Conservation (phyloP, 2,888 invertebrate species). For the Druceiella hillmani region DNA sequence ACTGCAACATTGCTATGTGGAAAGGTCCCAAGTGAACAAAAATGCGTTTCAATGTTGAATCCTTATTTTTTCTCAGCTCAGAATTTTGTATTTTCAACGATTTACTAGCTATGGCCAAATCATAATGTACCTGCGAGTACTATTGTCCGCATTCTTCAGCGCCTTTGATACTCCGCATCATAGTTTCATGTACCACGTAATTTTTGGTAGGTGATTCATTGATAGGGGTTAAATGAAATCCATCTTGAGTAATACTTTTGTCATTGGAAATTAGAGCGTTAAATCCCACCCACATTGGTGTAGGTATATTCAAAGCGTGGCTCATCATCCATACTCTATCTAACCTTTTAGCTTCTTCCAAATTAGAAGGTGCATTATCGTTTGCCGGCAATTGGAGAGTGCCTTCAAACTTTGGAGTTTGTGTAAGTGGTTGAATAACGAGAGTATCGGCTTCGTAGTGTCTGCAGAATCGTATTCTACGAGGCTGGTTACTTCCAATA, state of each 20-base stretch:
- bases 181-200: slow-evolving; percentile 21
- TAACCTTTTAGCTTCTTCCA: too few species aligned
- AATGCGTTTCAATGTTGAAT: too few species aligned
- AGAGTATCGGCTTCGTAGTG: too few species aligned
- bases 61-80: too few species aligned
- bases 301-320: too few species aligned
- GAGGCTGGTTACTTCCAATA: too few species aligned
- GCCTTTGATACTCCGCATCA: slow-evolving; percentile 23
- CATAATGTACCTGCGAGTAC: slow-evolving; percentile 17
- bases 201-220: slow-evolving; percentile 18
- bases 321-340: too few species aligned
- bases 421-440: too few species aligned
- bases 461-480: too few species aligned
- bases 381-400: too few species aligned
- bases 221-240: slow-evolving; percentile 17
- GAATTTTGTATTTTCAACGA: slow-evolving; percentile 10
- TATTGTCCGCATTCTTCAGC: slow-evolving; percentile 21
- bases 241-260: slow-evolving; percentile 6
- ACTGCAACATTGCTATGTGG: slow-evolving; percentile 15
- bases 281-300: slow-evolving; percentile 23
- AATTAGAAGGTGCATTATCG: too few species aligned
- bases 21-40: slow-evolving; percentile 16
- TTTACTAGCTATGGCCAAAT: slow-evolving; percentile 18
- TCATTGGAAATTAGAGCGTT: slow-evolving; percentile 14
- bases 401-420: too few species aligned